phyloP scores from a whole-genome alignment of 2,888 invertebrate species.

The Malacosoma neustria region DNA sequence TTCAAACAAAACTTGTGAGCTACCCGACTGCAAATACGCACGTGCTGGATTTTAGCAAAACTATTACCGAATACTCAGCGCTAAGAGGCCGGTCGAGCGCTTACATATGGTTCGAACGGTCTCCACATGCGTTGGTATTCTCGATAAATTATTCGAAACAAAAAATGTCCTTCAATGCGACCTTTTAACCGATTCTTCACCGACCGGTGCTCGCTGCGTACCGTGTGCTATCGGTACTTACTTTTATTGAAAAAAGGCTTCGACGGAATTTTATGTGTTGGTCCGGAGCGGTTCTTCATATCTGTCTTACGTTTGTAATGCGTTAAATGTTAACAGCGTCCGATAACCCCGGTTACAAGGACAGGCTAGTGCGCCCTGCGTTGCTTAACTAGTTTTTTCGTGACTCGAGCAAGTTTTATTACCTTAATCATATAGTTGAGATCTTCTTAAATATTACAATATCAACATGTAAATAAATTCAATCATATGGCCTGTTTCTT shows the following conservation, averaged over 20 bases:
- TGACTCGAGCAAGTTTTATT: slow-evolving; percentile 33
- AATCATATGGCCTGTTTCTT: too few species aligned
- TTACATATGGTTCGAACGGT: slow-evolving; percentile 27
- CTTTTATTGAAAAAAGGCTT: slow-evolving; percentile 45
- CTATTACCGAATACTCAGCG: slow-evolving; percentile 6
- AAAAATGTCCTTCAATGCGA: slow-evolving; percentile 60
- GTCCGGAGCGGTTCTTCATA: slow-evolving; percentile 61
- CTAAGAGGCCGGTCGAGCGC: slow-evolving; percentile 13
- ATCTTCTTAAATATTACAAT: slow-evolving; percentile 3
- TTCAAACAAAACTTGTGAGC: slow-evolving; percentile 1
- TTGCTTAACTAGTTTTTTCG: slow-evolving; percentile 40
- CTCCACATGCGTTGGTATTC: slow-evolving; percentile 33
- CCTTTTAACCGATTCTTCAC: slow-evolving; percentile 52
- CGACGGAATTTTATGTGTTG: slow-evolving; percentile 67
- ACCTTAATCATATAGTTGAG: slow-evolving; percentile 16
- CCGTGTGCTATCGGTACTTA: slow-evolving; percentile 62
- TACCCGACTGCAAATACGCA: slow-evolving; percentile 5
- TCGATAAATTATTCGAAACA: slow-evolving; percentile 42
- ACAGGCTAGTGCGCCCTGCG: slow-evolving; percentile 46
- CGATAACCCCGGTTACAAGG: slow-evolving; percentile 69
- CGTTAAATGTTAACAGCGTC: slow-evolving; percentile 68
- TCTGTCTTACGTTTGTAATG: slow-evolving; percentile 60
- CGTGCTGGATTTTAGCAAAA: slow-evolving; percentile 3
- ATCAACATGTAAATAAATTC: not conserved
- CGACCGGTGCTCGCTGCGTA: slow-evolving; percentile 30